Base-by-base conservation (phyloP, 2,113 vertebrate genomes). In the Ciconia boyciana region DNA sequence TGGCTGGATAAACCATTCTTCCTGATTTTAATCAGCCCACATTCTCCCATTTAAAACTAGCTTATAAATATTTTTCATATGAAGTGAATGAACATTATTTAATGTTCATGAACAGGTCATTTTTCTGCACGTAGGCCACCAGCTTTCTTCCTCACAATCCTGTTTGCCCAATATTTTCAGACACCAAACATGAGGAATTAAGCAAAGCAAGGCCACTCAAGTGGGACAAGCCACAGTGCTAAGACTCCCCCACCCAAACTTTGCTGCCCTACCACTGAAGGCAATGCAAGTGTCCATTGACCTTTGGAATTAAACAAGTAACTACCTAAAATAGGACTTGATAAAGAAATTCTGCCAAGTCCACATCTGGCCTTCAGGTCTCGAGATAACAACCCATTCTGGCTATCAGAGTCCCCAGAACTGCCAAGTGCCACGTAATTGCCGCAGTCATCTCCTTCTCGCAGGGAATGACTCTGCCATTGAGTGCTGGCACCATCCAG, bases 401-500 rank as follows among this genome's bases (percentile, higher is more conserved):
- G 80, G 86, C 72, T 89, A 31, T 24, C 65, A 13, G 60, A 44
- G 41, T 5, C 21, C 41, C 61, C 26, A 20, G 1, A 57, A 32
- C 3, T 7, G 7, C 68, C 79, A 21, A 62, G 65, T 8, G 49
- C 87, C 49, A 20, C 1, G 2, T 24, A 54, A 68, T 6, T 66
- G 83, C 62, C 0, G 0, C 76, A 92, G 86, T 24, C 31, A 22
- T 9, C 16, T 57, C 57, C 22, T 28, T 20, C 34, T 25, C 1
- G 0, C 24, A 24, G 44, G 70, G 72, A 57, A 5, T 1, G 70
- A 24, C 43, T 29, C 70, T 4, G 17, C 25, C 5, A 0, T 8
- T 0, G 22, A 43, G 51, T 0, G 52, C 75, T 82, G 84, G 29
- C 82, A 74, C 54, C 7, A 0, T 12, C 57, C 83, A 39, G 66